These are phyloP conservation scores for Premnoplex brunnescens DNA, from an alignment of 2,797 vertebrate species.

Conservation along the genomic window DNA sequence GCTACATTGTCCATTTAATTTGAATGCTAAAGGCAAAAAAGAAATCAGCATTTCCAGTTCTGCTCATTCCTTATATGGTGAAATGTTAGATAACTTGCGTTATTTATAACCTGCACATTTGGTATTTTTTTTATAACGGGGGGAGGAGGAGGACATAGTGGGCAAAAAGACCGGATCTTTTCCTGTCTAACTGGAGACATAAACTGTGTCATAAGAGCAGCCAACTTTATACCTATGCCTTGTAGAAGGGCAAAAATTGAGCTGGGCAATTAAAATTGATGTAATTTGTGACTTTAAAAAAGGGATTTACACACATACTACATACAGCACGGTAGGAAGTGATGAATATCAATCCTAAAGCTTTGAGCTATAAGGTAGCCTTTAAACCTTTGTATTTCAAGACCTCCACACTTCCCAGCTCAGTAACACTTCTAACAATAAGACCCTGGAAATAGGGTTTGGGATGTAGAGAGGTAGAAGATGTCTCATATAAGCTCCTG, in stretches of 20 bases:
- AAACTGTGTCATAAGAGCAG: not conserved
- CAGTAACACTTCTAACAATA: not conserved
- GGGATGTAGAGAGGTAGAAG: not conserved
- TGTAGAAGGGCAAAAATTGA: not conserved
- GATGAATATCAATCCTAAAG: not conserved
- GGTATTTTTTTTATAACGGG: slow-evolving; percentile 34
- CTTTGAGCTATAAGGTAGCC: not conserved
- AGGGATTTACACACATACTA: not conserved
- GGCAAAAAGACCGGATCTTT: slow-evolving; percentile 42
- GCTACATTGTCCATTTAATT: not conserved
- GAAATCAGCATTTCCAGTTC: slow-evolving; percentile 53
- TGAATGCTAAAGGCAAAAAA: slow-evolving; percentile 35
- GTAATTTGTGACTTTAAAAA: not conserved
- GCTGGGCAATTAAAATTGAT: not conserved
- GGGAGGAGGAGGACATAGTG: slow-evolving; percentile 33
- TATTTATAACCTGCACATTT: slow-evolving; percentile 71
- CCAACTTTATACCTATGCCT: not conserved
- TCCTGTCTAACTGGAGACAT: slow-evolving; percentile 20
- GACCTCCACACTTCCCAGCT: not conserved
- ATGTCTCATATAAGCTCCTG: not conserved
- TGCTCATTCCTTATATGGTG: slow-evolving; percentile 64
- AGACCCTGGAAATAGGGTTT: not conserved
- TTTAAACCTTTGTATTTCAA: not conserved
- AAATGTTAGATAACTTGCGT: slow-evolving; percentile 67
- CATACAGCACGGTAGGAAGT: not conserved